Conservation (phyloP, 30 jellyfish, hydroid and myxozoan species). For the Chrysaora quinquecirrha region DNA sequence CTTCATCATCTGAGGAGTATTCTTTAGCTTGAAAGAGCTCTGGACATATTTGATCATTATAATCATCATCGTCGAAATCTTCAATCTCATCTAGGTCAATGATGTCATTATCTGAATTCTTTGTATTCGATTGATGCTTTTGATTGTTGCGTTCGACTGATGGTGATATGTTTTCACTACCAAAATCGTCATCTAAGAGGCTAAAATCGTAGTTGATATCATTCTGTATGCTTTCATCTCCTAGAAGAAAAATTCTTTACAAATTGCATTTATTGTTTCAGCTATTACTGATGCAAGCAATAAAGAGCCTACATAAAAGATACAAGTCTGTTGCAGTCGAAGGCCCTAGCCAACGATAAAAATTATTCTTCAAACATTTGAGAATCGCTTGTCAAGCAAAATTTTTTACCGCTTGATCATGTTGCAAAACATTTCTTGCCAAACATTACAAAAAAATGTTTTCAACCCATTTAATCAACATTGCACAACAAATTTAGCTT, state of each 20-base stretch:
- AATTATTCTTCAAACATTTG: too few relatives aligned
- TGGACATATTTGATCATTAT: constrained; percentile 4
- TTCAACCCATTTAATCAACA: too few relatives aligned
- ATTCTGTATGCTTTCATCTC: neutral
- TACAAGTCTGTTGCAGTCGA: too few relatives aligned
- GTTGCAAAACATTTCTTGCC: too few relatives aligned
- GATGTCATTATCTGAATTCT: neutral
- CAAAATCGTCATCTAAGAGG: neutral
- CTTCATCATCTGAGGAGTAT: neutral
- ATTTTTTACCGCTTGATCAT: too few relatives aligned
- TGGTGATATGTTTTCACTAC: neutral
- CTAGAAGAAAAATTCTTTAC: neutral
- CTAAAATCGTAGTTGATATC: neutral
- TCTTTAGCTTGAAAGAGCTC: neutral
- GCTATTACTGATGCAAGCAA: too few relatives aligned
- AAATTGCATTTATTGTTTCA: too few relatives aligned
- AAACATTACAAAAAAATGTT: too few relatives aligned
- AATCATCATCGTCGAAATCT: constrained; percentile 1
- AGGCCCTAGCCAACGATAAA: too few relatives aligned
- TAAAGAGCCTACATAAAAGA: too few relatives aligned
- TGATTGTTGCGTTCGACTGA: neutral
- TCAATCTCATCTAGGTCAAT: neutral
- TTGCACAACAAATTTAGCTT: too few relatives aligned
- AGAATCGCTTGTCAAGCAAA: too few relatives aligned
- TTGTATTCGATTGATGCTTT: neutral